A percentile compares a stretch with the other conserved stretches of the same genome.
phyloP scores from a whole-genome alignment of 1,140 invertebrate genomes.

The Drosophila lacteicornis region DNA sequence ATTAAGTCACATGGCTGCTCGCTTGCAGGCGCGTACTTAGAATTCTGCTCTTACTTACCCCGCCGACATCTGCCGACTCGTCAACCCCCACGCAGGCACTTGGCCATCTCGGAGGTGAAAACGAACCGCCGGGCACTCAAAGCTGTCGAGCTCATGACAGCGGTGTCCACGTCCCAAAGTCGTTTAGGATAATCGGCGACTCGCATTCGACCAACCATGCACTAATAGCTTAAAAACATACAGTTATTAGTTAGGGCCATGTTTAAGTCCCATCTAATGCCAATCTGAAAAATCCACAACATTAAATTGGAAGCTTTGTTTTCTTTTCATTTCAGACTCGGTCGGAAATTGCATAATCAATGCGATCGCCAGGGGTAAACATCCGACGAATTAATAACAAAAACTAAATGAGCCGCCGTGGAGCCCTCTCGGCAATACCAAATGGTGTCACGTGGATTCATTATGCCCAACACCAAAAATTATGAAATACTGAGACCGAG shows the following conservation, averaged over 20 bases:
- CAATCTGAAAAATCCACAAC: constrained; percentile 26
- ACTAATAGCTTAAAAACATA: constrained; percentile 32
- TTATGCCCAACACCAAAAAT: constrained; percentile 46
- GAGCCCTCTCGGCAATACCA: constrained; percentile 34
- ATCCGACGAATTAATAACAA: constrained; percentile 39
- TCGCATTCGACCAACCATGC: constrained; percentile 33
- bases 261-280: constrained; percentile 19
- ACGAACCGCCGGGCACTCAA: constrained; percentile 22
- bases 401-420: constrained; percentile 58
- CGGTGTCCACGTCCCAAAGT: not conserved
- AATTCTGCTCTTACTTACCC: constrained; percentile 70
- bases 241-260: constrained; percentile 43
- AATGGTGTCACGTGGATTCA: constrained; percentile 67
- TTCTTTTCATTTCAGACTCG: constrained; percentile 1
- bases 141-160: constrained; percentile 22
- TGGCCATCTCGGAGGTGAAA: constrained; percentile 61
- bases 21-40: constrained; percentile 33
- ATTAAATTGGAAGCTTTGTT: constrained; percentile 41
- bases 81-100: constrained; percentile 59
- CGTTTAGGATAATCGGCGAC: constrained; percentile 35
- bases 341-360: constrained; percentile 61
- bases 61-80: constrained; percentile 20
- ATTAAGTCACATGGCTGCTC: constrained; percentile 63
- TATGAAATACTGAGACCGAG: constrained; percentile 22
- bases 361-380: constrained; percentile 29